Evolutionary conservation across 2,797 vertebrate species (phyloP).

Genomic region (Pseudochirops corinnae): DNA sequence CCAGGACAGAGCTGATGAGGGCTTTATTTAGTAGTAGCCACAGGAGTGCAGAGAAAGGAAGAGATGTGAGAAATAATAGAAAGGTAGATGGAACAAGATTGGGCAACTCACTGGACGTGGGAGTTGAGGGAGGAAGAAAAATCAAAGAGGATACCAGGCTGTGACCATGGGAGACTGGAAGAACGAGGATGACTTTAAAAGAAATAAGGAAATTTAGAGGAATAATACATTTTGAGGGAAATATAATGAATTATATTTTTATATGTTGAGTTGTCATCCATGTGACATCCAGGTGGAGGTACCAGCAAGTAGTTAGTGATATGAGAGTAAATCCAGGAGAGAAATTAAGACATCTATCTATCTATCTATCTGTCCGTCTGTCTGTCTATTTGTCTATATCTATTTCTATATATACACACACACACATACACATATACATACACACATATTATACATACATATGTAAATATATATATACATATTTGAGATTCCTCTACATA

Average conservation of each 20-base stretch:
- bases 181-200: background rate
- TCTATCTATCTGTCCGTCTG: too few relatives aligned
- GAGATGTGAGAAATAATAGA: background rate
- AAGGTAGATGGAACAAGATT: background rate
- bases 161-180: background rate
- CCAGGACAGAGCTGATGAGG: background rate
- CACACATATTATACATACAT: too few relatives aligned
- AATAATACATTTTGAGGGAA: background rate
- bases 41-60: background rate
- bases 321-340: background rate
- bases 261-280: background rate
- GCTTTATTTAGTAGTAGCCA: background rate
- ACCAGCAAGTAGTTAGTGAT: background rate
- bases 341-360: background rate
- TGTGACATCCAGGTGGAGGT: background rate
- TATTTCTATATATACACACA: too few relatives aligned
- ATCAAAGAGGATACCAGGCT: background rate
- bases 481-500: background rate
- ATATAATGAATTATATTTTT: background rate
- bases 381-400: too few relatives aligned
- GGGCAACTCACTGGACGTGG: background rate
- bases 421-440: too few relatives aligned
- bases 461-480: too few relatives aligned
- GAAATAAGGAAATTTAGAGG: background rate
- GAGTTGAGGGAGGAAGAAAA: background rate